Evolutionary conservation across 2,113 vertebrate genomes (phyloP).

Genomic region (Syrrhaptes paradoxus): DNA sequence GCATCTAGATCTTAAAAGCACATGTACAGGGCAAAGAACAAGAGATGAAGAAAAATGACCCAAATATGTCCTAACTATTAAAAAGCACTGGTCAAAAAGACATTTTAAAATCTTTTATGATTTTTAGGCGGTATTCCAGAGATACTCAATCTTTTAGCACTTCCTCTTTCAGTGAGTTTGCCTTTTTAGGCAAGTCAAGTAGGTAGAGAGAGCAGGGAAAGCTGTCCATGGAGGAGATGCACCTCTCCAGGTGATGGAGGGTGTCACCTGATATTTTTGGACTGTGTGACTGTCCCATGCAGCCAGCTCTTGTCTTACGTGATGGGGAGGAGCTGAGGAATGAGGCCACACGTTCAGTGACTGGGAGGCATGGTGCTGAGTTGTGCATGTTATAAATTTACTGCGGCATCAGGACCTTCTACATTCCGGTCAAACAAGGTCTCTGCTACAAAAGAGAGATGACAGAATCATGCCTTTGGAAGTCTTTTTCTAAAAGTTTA

Average conservation of each 20-base stretch:
- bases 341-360: background rate
- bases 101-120: background rate
- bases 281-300: background rate
- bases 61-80: background rate
- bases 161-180: background rate
- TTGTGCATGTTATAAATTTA: accelerated
- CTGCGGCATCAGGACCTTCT: background rate
- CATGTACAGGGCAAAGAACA: background rate
- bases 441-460: background rate
- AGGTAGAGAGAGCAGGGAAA: background rate
- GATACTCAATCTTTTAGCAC: background rate
- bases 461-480: background rate
- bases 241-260: background rate
- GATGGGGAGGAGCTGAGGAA: background rate
- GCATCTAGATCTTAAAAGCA: background rate
- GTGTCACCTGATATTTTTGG: background rate
- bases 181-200: background rate
- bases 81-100: background rate
- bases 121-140: background rate
- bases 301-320: background rate
- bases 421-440: background rate
- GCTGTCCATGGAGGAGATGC: background rate
- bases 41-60: background rate
- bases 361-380: accelerated
- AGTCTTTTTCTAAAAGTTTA: background rate